phyloP scores from a whole-genome alignment of 1,140 invertebrate genomes.

The Brachionus rotundiformis region DNA sequence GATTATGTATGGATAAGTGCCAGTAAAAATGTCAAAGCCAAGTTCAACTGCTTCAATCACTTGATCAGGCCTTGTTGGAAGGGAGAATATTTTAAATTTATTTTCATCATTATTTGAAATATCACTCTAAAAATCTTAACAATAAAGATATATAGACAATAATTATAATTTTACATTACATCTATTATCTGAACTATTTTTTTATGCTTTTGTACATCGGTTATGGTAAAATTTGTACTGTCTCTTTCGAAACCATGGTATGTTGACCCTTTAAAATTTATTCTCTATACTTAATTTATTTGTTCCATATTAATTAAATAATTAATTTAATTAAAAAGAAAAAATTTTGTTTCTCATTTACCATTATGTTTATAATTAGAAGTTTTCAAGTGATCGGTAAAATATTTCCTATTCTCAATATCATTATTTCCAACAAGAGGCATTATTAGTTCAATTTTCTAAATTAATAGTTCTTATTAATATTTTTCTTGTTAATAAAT shows the following conservation, averaged over 20 bases:
- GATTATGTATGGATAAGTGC: constrained; percentile 21
- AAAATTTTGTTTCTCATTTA: neutral
- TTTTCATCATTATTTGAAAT: neutral
- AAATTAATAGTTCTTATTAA: too few relatives aligned
- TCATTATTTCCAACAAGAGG: constrained; percentile 19
- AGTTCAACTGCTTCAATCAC: constrained; percentile 42
- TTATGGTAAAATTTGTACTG: neutral
- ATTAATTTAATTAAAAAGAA: neutral
- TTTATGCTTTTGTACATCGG: neutral
- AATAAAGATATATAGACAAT: neutral
- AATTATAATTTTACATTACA: neutral
- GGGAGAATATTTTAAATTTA: constrained; percentile 22
- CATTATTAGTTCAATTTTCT: constrained; percentile 25
- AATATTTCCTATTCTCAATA: constrained; percentile 5
- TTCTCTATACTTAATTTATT: neutral
- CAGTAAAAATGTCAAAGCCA: constrained; percentile 47
- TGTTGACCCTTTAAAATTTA: neutral
- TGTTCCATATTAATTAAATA: neutral
- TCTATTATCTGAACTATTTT: constrained; percentile 1
- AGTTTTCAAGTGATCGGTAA: neutral
- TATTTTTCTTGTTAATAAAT: too few relatives aligned
- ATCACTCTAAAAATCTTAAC: neutral
- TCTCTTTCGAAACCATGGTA: constrained; percentile 24
- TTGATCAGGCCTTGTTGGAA: constrained; percentile 29
- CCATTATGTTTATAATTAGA: constrained; percentile 39